Evolutionary conservation across 2,797 vertebrate species (phyloP).

Genomic region (Thripadectes ignobilis): DNA sequence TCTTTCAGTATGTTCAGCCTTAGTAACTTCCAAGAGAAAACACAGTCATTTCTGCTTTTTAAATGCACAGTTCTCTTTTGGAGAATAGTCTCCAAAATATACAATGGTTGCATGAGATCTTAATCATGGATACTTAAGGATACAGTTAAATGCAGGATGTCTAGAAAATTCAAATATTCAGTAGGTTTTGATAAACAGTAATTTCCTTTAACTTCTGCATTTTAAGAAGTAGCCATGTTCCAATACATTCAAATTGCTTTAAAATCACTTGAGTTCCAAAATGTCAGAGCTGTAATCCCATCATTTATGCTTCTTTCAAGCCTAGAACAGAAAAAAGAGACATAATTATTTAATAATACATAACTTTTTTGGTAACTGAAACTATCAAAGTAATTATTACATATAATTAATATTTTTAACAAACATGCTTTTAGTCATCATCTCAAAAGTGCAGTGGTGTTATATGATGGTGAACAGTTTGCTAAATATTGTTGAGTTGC

Average conservation of each 20-base stretch:
- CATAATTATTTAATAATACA: constrained; percentile 18
- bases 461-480: not conserved
- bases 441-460: not conserved
- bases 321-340: constrained; percentile 61
- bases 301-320: not conserved
- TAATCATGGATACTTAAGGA: constrained; percentile 70
- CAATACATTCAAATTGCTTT: constrained; percentile 33
- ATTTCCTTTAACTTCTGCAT: constrained; percentile 49
- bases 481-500: not conserved
- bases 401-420: not conserved
- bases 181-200: constrained; percentile 42
- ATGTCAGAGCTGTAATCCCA: constrained; percentile 17
- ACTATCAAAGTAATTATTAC: not conserved
- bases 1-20: constrained; percentile 78
- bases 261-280: constrained; percentile 16
- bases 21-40: constrained; percentile 77
- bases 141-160: constrained; percentile 36
- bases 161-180: constrained; percentile 49
- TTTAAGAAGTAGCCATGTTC: constrained; percentile 55
- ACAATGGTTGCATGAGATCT: constrained; percentile 75
- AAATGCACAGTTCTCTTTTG: constrained; percentile 72
- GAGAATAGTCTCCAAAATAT: constrained; percentile 78
- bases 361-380: not conserved
- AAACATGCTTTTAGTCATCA: not conserved
- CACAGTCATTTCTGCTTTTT: constrained; percentile 73